Evolutionary conservation across 2,888 invertebrate species (phyloP), one percentile per base, ranked within the genome.

Genomic region (Pecten maximus): DNA sequence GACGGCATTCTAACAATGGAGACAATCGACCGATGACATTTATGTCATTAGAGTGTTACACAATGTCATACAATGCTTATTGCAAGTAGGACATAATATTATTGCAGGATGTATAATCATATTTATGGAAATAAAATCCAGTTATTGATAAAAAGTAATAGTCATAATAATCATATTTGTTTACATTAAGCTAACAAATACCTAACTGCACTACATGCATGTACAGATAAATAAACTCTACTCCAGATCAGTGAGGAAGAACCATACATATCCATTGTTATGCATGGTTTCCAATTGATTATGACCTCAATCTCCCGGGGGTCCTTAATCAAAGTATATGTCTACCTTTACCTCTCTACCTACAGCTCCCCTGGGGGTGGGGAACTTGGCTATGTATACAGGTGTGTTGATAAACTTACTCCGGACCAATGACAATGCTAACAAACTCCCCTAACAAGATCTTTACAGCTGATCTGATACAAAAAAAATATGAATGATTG

Each of bases 361-460:
- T 74, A 74, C 74, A 74, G 60, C 60, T 60, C 60, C 60, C 60
- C 60, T 60, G 60, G 60, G 60, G 60, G n/a, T 60, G 60, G 60
- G 60, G 60, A 60, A 60, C 60, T n/a, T 60, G 23, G 60, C n/a
- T 60, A 60, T 23, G 60, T 23, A 60, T n/a, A 60, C 60, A 60
- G 60, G 60, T 60, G 60, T 60, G 60, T 2, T 60, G n/a, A 60
- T 60, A 60, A 23, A 16, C 23, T 60, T 44, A 44, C 35, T 74
- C 74, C 35, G 74, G 74, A 74, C 74, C 74, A 74, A 10, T 74
- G 74, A 35, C 74, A 74, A 74, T 35, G 74, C 74, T 6, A 74
- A 74, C 74, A 74, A 74, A 74, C 19, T 74, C 28, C 28, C 35
- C 74, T 35, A 15, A 35, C 35, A 35, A 28, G 74, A 74, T 74